phyloP scores from a whole-genome alignment of 2,113 vertebrate genomes.

The Melospiza melodia region DNA sequence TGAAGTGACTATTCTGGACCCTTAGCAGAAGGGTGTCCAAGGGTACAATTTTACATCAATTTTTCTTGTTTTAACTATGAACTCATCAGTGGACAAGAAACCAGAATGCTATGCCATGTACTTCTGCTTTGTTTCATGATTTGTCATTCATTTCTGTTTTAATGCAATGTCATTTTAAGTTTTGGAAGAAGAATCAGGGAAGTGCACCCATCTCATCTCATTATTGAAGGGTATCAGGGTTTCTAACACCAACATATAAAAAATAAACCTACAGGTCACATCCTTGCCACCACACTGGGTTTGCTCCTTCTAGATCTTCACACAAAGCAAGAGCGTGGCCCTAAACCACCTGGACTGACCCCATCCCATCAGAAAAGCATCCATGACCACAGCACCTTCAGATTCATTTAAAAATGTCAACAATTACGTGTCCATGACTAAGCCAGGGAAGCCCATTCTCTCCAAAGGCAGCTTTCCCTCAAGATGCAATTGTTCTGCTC shows the following conservation, averaged over 20 bases:
- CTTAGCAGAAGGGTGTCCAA: background rate
- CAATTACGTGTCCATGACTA: fast-evolving
- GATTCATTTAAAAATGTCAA: background rate
- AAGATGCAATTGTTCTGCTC: background rate
- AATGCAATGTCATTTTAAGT: background rate
- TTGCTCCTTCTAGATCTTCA: background rate
- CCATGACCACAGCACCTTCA: background rate
- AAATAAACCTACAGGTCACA: background rate
- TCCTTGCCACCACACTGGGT: too few relatives aligned
- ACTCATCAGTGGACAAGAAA: background rate
- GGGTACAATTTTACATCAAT: background rate
- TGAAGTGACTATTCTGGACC: background rate
- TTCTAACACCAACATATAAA: background rate
- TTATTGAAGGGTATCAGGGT: background rate
- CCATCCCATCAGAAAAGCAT: background rate
- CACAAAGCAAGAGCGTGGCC: fast-evolving
- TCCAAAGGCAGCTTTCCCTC: background rate
- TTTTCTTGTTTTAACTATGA: background rate
- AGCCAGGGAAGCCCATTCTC: background rate
- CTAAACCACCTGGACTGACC: background rate
- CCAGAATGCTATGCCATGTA: background rate
- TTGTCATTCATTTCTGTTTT: background rate
- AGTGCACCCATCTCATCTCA: background rate
- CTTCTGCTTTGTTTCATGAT: background rate
- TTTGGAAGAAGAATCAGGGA: background rate